phyloP scores from a whole-genome alignment of 1,140 invertebrate species.

The Liolophura sinensis region DNA sequence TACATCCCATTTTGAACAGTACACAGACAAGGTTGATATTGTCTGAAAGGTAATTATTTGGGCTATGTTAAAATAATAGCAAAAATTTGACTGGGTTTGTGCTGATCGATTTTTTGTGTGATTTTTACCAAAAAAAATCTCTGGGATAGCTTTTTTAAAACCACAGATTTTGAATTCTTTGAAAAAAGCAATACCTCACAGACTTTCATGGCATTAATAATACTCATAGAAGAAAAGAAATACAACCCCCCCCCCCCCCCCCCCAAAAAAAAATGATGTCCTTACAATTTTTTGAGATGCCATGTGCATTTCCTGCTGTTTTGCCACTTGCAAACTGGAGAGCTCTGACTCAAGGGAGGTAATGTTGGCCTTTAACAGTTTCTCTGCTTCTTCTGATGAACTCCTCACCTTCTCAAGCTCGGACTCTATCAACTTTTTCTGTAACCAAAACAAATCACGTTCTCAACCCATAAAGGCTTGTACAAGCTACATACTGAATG shows the following conservation, averaged over 20 bases:
- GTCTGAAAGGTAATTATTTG: too few relatives aligned
- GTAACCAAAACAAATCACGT: conserved; percentile 5
- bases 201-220: not conserved
- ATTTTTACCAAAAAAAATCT: too few relatives aligned
- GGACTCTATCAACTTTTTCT: conserved; percentile 30
- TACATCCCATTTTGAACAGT: too few relatives aligned
- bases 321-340: conserved; percentile 27
- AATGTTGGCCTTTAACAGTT: conserved; percentile 36
- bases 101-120: too few relatives aligned
- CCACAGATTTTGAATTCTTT: too few relatives aligned
- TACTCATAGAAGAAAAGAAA: not conserved
- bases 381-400: conserved; percentile 21
- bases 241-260: too few relatives aligned
- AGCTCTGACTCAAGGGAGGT: conserved; percentile 41
- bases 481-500: too few relatives aligned
- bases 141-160: too few relatives aligned
- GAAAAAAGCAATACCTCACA: not conserved
- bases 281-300: conserved; percentile 41
- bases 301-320: conserved; percentile 25
- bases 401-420: conserved; percentile 30
- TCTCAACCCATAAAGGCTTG: not conserved
- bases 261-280: not conserved
- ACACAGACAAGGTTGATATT: too few relatives aligned
- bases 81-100: too few relatives aligned
- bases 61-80: too few relatives aligned